These are phyloP conservation scores for Gadopsis bispinosus DNA, from an alignment of 2,797 vertebrate species.

Conservation along the genomic window DNA sequence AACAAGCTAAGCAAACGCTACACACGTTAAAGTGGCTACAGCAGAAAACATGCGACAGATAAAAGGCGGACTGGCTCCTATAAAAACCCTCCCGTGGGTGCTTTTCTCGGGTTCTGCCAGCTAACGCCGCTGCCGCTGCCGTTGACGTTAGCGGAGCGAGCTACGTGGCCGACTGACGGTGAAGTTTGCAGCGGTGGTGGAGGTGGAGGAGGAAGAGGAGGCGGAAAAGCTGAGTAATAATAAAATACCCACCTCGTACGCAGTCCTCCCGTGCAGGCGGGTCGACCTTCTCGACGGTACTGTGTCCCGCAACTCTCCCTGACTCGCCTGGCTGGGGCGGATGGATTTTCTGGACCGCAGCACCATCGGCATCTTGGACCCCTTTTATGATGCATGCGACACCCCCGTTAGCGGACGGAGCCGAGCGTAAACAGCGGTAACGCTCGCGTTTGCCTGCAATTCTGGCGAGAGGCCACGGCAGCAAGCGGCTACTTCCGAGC, in stretches of 20 bases:
- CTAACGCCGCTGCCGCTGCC: slow-evolving; percentile 37
- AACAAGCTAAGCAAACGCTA: neutral
- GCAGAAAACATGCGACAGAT: neutral
- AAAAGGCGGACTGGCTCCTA: fast-evolving
- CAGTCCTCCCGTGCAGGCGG: slow-evolving; percentile 30
- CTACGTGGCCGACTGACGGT: slow-evolving; percentile 77
- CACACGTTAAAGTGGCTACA: neutral
- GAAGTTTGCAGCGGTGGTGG: slow-evolving; percentile 61
- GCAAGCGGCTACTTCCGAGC: neutral
- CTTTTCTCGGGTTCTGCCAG: slow-evolving; percentile 13
- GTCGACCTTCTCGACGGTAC: slow-evolving; percentile 41
- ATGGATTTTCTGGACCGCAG: slow-evolving; percentile 62
- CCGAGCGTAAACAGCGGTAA: neutral
- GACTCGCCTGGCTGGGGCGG: fast-evolving
- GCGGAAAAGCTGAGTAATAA: slow-evolving; percentile 78
- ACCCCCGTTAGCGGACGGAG: slow-evolving; percentile 18
- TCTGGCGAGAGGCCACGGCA: neutral
- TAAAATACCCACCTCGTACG: slow-evolving; percentile 71
- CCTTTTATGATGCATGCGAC: slow-evolving; percentile 35
- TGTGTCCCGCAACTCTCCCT: neutral
- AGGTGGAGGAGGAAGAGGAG: slow-evolving; percentile 78
- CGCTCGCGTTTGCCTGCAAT: neutral
- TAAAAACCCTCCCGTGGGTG: fast-evolving
- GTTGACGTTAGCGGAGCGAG: slow-evolving; percentile 52
- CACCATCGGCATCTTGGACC: slow-evolving; percentile 65